Conservation (phyloP, 2,888 invertebrate species). For the Hydroisotoma schaefferi region DNA sequence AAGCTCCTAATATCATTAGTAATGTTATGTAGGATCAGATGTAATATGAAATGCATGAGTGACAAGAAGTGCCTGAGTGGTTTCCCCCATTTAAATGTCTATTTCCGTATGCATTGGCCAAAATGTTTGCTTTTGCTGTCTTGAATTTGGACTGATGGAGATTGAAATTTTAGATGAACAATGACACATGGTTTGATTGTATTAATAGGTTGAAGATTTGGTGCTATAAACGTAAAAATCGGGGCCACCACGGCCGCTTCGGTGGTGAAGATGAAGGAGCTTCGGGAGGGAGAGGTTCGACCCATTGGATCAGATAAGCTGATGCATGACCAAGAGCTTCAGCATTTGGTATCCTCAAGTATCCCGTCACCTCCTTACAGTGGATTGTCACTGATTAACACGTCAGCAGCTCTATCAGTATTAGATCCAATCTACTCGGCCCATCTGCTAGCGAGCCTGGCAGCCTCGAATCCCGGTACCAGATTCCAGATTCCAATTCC, state of each 20-base stretch:
- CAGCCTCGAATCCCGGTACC: slow-evolving; percentile 38
- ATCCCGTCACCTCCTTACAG: slow-evolving; percentile 42
- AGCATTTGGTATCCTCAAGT: slow-evolving; percentile 45
- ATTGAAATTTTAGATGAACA: too few species aligned
- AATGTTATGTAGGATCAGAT: too few species aligned
- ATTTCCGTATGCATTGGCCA: too few species aligned
- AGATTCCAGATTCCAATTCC: slow-evolving; percentile 46
- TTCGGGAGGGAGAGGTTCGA: slow-evolving; percentile 26
- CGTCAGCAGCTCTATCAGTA: slow-evolving; percentile 33
- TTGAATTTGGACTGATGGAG: too few species aligned
- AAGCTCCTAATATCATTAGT: too few species aligned
- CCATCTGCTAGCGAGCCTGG: slow-evolving; percentile 43
- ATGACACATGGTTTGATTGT: too few species aligned
- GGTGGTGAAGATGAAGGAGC: slow-evolving; percentile 35
- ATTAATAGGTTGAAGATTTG: too few species aligned
- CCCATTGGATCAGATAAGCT: slow-evolving; percentile 36
- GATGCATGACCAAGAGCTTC: slow-evolving; percentile 43
- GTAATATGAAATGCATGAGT: too few species aligned
- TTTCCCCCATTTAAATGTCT: too few species aligned
- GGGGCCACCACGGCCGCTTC: slow-evolving; percentile 1
- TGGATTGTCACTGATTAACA: slow-evolving; percentile 40
- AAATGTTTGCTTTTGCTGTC: too few species aligned
- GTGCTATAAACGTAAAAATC: too few species aligned
- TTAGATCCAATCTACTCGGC: slow-evolving; percentile 45
- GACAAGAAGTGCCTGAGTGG: too few species aligned